These are phyloP conservation scores for Drosophila trichaetosa DNA, from an alignment of 2,888 invertebrate species.

Conservation along the genomic window DNA sequence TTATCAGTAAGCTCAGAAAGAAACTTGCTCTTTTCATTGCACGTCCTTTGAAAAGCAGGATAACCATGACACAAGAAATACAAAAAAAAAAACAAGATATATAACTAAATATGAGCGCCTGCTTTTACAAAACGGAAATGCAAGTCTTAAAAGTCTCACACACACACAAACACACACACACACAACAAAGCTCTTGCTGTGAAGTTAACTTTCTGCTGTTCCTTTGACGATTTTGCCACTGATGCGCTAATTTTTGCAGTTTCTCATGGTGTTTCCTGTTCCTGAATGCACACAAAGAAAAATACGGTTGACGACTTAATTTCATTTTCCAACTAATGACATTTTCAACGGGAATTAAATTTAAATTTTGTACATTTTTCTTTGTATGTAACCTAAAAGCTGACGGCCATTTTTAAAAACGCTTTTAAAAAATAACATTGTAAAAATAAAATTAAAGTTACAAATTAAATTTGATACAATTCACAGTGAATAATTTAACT, in stretches of 20 bases:
- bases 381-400: neutral
- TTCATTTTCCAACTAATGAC: constrained; percentile 2
- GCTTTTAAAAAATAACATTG: neutral
- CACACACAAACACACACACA: neutral
- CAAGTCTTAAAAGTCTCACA: constrained; percentile 10
- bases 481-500: neutral
- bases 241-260: constrained; percentile 12
- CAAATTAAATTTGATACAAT: neutral
- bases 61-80: neutral
- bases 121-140: constrained; percentile 56
- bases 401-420: neutral
- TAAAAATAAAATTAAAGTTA: neutral
- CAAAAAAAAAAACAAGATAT: neutral
- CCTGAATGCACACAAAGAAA: neutral
- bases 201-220: constrained; percentile 6
- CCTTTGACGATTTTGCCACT: constrained; percentile 1
- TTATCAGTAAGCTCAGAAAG: neutral
- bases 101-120: constrained; percentile 26
- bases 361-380: neutral
- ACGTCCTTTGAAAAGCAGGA: neutral
- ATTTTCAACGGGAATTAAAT: neutral
- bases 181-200: neutral
- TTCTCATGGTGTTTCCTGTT: neutral
- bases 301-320: neutral
- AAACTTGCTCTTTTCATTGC: constrained; percentile 3